Evolutionary conservation across 2,888 invertebrate genomes (phyloP).

Genomic region (Watsonalla cultraria): DNA sequence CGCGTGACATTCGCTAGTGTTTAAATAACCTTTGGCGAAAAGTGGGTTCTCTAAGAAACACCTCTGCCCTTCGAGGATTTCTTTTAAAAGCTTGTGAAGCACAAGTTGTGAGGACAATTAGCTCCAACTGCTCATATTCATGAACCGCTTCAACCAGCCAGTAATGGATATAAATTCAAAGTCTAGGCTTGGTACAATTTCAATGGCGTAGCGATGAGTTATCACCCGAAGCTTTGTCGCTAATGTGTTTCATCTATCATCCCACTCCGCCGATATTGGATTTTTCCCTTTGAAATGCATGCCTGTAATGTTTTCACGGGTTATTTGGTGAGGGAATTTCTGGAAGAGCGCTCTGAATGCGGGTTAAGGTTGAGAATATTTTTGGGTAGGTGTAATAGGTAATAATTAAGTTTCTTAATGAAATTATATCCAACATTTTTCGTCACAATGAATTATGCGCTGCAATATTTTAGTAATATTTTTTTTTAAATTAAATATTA

Average conservation of each 20-base stretch:
- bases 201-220: constrained; percentile 17
- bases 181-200: constrained; percentile 20
- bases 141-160: not conserved
- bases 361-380: not conserved
- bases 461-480: too few species aligned
- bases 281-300: constrained; percentile 39
- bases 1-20: too few species aligned
- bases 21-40: too few species aligned
- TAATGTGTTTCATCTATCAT: constrained; percentile 64
- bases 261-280: constrained; percentile 48
- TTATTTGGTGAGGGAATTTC: not conserved
- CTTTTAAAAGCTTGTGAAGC: too few species aligned
- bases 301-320: constrained; percentile 11
- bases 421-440: too few species aligned
- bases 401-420: too few species aligned
- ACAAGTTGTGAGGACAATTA: too few species aligned
- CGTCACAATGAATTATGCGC: too few species aligned
- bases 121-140: not conserved
- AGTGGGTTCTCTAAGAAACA: too few species aligned
- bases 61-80: too few species aligned
- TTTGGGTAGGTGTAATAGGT: too few species aligned
- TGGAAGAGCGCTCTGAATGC: not conserved
- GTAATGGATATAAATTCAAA: constrained; percentile 20
- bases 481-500: too few species aligned
- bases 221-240: constrained; percentile 35